Evolutionary conservation across 2,113 vertebrate species (phyloP), one percentile per base, ranked within the genome.

Genomic region (Cichladusa arquata): DNA sequence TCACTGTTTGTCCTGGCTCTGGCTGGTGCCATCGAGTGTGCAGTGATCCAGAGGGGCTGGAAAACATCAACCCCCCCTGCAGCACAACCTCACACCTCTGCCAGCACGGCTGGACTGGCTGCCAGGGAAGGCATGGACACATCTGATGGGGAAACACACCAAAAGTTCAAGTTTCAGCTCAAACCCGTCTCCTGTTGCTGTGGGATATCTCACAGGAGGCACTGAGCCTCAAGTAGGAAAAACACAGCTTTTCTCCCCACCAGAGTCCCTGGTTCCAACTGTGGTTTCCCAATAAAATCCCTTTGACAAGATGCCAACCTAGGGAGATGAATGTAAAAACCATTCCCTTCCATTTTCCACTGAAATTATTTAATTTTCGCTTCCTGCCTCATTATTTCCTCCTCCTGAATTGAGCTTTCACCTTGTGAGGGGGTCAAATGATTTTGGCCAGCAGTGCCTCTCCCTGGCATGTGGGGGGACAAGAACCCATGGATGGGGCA

Each of bases 401-500:
- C 28, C 58, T 76, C 5, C 38, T 60, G 17, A 81, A 48, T 1
- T 28, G 36, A 67, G 48, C 53, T 45, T 79, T 89, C 54, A 44
- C 84, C 77, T 72, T 38, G 34, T 28, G 29, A 70, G 29, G 9
- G 19, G 23, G 24, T 56, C 38, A 34, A 23, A 44, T 1, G 6
- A 33, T 31, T 79, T 38, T 64, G 47, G 57, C 18, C 36, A 65
- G 38, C 5, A 5, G 24, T 22, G 36, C 18, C 54, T 29, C 28
- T 29, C 38, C 1, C 0, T 2, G 4, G 12, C 53, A 7, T 0
- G 0, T 0, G 1, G 25, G 7, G 28, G 15, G 8, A 66, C 1
- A 1, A 42, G 36, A 62, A 20, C 36, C 19, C 1, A 0, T 0
- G 0, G 28, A 22, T 0, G 0, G 48, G 2, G 0, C 0, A 0